Evolutionary conservation across 30 jellyfish, hydroid and myxozoan species (phyloP).

Genomic region (Rhopilema esculentum): DNA sequence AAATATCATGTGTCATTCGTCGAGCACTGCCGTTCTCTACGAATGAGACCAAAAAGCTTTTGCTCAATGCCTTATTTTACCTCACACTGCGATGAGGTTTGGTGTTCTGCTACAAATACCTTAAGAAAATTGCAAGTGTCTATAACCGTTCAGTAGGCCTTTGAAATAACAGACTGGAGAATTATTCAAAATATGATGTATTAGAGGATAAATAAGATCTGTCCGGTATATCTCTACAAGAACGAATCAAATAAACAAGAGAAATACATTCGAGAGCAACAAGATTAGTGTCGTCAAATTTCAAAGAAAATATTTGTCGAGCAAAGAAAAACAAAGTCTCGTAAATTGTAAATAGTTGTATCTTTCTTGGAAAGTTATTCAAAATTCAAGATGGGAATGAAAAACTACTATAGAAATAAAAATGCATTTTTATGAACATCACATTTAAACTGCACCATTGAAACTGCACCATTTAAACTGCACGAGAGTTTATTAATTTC

Average conservation of each 20-base stretch:
- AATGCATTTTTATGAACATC: no score
- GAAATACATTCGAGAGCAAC: constrained; percentile 43
- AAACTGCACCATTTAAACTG: no score
- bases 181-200: constrained; percentile 14
- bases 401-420: no score
- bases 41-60: constrained; percentile 2
- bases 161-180: constrained; percentile 39
- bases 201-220: constrained; percentile 22
- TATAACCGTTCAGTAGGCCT: neutral
- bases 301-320: no score
- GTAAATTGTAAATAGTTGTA: no score
- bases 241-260: constrained; percentile 40
- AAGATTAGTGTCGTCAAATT: no score
- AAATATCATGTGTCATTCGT: no score
- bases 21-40: constrained; percentile 11
- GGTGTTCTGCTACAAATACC: constrained; percentile 29
- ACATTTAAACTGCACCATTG: no score
- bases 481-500: no score
- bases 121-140: neutral
- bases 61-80: neutral
- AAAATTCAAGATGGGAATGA: no score
- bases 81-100: constrained; percentile 41
- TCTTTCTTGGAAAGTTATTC: no score
- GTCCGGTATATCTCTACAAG: constrained; percentile 39
- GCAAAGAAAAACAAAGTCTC: constrained; percentile 29